phyloP scores from a whole-genome alignment of 2,113 vertebrate genomes.

The Mormyrus iriodes region DNA sequence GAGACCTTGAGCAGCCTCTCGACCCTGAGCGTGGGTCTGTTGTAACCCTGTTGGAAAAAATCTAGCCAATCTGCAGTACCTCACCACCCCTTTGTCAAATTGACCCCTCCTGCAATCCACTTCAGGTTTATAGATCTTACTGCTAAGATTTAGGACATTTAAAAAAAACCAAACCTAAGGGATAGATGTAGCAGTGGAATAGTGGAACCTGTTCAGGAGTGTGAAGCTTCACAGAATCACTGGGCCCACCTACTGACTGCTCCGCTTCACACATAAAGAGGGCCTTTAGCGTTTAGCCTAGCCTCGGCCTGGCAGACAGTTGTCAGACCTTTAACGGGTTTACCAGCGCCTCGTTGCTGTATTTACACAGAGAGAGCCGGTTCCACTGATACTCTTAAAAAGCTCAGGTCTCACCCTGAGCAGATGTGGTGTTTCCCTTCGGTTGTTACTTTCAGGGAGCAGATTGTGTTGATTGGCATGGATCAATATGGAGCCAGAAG shows the following conservation, averaged over 20 bases:
- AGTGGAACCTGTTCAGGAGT: not conserved
- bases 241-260: not conserved
- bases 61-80: not conserved
- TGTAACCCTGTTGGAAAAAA: not conserved
- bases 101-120: not conserved
- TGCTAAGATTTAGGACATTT: not conserved
- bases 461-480: not conserved
- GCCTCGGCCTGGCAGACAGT: not conserved
- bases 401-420: not conserved
- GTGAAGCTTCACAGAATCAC: not conserved
- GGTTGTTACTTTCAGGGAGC: not conserved
- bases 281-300: not conserved
- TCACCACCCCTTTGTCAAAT: not conserved
- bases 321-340: not conserved
- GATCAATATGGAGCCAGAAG: conserved; percentile 3
- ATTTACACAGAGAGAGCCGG: not conserved
- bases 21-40: not conserved
- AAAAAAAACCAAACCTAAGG: not conserved
- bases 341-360: not conserved
- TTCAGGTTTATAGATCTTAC: not conserved
- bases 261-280: not conserved
- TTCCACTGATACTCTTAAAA: not conserved
- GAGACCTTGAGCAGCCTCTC: not conserved
- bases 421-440: not conserved
- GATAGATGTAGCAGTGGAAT: not conserved